phyloP scores from a whole-genome alignment of 2,797 vertebrate genomes.

The Xenopus petersii region DNA sequence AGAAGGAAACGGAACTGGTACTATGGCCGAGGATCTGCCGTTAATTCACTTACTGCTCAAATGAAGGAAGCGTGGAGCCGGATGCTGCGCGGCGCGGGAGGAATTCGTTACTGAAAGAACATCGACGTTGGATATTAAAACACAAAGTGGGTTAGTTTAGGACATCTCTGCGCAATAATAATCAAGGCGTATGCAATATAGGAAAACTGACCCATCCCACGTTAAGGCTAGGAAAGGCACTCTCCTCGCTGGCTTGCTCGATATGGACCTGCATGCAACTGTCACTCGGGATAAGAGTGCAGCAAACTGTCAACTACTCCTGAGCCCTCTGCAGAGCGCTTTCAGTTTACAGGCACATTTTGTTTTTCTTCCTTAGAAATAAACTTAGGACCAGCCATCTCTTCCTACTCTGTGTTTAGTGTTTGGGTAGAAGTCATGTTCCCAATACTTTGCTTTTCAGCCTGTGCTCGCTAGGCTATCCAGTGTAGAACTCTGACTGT shows the following conservation, averaged over 20 bases:
- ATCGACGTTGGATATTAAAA: slow-evolving; percentile 69
- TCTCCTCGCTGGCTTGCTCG: slow-evolving; percentile 66
- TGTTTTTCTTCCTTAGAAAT: slow-evolving; percentile 59
- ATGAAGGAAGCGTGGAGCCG: slow-evolving; percentile 70
- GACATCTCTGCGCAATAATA: slow-evolving; percentile 64
- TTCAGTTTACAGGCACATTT: slow-evolving; percentile 76
- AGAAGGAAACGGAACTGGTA: slow-evolving; percentile 66
- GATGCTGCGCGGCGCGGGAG: slow-evolving; percentile 65
- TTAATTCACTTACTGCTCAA: slow-evolving; percentile 58
- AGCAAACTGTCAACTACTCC: slow-evolving; percentile 52
- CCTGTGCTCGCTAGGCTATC: slow-evolving; percentile 55
- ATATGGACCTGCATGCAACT: slow-evolving; percentile 61
- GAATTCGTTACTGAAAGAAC: slow-evolving; percentile 65
- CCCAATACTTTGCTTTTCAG: slow-evolving; percentile 48
- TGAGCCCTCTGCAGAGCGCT: slow-evolving; percentile 68
- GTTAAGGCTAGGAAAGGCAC: slow-evolving; percentile 75
- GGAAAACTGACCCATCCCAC: slow-evolving; percentile 65
- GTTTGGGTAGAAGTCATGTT: slow-evolving; percentile 37
- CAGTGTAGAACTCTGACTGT: slow-evolving; percentile 58
- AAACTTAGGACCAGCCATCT: slow-evolving; percentile 57
- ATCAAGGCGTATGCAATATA: slow-evolving; percentile 66
- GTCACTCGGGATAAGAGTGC: slow-evolving; percentile 58
- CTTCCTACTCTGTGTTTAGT: slow-evolving; percentile 62
- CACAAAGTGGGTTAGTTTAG: slow-evolving; percentile 66
- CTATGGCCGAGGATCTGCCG: slow-evolving; percentile 57